Evolutionary conservation across 2,888 invertebrate species (phyloP).

Genomic region (Diploptera punctata): DNA sequence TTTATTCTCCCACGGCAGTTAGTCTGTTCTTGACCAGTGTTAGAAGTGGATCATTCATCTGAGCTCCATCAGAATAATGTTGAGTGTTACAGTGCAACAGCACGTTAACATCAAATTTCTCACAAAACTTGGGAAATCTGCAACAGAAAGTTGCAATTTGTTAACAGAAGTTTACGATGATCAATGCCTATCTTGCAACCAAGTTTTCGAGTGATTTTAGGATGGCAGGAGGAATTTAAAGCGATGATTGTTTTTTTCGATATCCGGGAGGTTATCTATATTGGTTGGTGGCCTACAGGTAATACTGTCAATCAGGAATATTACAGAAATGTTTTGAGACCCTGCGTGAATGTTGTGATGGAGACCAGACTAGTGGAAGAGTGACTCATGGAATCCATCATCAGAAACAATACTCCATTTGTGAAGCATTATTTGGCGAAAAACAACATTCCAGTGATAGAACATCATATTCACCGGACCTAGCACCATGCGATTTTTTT

Average conservation of each 20-base stretch:
- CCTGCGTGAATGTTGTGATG: not conserved
- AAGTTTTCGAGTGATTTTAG: no score
- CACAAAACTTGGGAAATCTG: no score
- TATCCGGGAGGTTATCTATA: not conserved
- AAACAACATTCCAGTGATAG: not conserved
- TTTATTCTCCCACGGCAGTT: no score
- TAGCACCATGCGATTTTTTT: not conserved
- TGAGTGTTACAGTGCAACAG: no score
- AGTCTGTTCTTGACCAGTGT: no score
- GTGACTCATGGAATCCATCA: not conserved
- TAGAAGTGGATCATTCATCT: no score
- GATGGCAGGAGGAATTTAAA: no score
- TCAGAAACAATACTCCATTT: not conserved
- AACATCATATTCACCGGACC: slow-evolving; percentile 3
- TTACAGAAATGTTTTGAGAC: slow-evolving; percentile 3
- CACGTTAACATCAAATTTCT: no score
- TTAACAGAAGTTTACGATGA: no score
- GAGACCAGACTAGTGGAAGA: not conserved
- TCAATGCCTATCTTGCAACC: no score
- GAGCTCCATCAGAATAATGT: no score
- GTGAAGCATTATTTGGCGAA: not conserved
- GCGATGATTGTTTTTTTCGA: slow-evolving; percentile 3
- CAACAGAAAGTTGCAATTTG: no score
- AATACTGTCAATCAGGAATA: not conserved
- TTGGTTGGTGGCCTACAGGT: not conserved